phyloP scores from a whole-genome alignment of 30 jellyfish, hydroid and myxozoan species.

The Phacellophora camtschatica region DNA sequence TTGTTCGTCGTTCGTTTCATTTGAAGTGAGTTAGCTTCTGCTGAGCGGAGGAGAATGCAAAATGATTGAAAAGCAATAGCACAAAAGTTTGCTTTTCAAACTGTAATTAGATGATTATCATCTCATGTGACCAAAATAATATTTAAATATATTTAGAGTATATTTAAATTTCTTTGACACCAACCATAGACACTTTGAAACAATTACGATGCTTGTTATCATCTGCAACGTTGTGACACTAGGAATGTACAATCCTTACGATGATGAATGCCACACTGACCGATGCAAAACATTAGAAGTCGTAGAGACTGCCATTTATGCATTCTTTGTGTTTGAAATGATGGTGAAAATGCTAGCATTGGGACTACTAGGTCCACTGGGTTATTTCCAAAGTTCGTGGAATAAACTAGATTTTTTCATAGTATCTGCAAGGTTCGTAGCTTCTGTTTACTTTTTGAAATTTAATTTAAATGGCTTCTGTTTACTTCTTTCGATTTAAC shows the following conservation, averaged over 20 bases:
- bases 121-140: too few relatives aligned
- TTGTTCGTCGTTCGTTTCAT: too few relatives aligned
- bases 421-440: conserved; percentile 93
- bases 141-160: too few relatives aligned
- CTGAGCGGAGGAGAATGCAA: too few relatives aligned
- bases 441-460: too few relatives aligned
- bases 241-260: conserved; percentile 98
- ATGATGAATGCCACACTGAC: conserved; percentile 68
- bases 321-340: conserved; percentile 92
- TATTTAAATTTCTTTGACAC: neutral
- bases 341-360: conserved; percentile 77
- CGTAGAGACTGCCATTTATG: conserved; percentile 78
- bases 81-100: too few relatives aligned
- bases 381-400: conserved; percentile 89
- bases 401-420: conserved; percentile 89
- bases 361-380: conserved; percentile 89
- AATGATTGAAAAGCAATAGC: too few relatives aligned
- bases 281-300: conserved; percentile 77
- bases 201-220: conserved; percentile 77
- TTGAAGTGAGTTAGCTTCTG: too few relatives aligned
- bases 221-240: conserved; percentile 87
- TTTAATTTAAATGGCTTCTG: too few relatives aligned
- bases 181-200: conserved; percentile 73
- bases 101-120: too few relatives aligned
- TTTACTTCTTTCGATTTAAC: too few relatives aligned